Base-by-base conservation (phyloP, 2,888 invertebrate species). In the Limnephilus marmoratus region DNA sequence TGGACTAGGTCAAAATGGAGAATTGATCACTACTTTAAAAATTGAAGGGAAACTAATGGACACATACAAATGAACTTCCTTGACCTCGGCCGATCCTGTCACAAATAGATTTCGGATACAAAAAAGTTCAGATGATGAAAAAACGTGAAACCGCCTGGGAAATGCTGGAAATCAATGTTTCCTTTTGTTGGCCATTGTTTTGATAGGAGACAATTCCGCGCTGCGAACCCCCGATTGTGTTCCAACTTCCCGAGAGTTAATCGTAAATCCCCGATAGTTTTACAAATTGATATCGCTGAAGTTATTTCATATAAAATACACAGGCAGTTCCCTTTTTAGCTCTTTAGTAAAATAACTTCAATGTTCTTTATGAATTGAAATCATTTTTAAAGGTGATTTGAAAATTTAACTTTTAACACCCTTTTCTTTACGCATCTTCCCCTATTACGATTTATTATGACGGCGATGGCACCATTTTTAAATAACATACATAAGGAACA, bases 241-340 rank as follows among this genome's bases (percentile, higher is more conserved):
- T 68, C 9, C 68, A 68, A 68, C 68, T 80, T 24, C 11, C 88
- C 34, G 37, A 89, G 88, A 89, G 88, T 80, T 89, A 89, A 89
- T 89, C 88, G 88, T 34, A 80, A 89, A 37, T 89, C 80, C 88
- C 80, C 81, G 88, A 89, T 89, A 89, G 88, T 90, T 90, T 82
- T 82, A 90, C 82, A 90, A 90, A 90, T 90, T 90, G 90, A 90
- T 90, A 90, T 90, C 90, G 90, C 82, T 45, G 31, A 90, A 90
- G 82, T 90, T 90, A 82, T 90, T 90, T 90, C 81, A 90, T 90
- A 90, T 86, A 68, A 68, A 68, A 68, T 68, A 68, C 68, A 68
- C n/a, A 68, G 68, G 68, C 68, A 68, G 68, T 68, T 68, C 68
- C 68, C 5, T 68, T 68, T 68, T 68, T 7, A 68, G 2, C 68